Base-by-base conservation (phyloP, 1,140 invertebrate genomes). In the Drosophila sechellia region DNA sequence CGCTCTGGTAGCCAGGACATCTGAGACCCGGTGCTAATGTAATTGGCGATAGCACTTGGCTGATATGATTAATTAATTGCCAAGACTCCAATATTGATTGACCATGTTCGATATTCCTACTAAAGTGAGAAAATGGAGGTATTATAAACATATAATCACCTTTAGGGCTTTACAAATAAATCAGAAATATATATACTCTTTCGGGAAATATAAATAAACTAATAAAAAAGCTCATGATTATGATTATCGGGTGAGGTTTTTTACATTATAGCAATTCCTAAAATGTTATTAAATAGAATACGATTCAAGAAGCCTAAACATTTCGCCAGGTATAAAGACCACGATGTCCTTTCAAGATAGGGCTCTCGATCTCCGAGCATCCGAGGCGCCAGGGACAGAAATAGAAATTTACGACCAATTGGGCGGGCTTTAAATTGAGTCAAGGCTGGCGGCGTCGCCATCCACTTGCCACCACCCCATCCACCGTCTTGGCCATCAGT, bases 371-470 rank as follows among this genome's bases (percentile, higher is more conserved):
- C 53, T 34, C 35, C 22, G 53, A 6, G 52, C 20, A n/a, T 37
- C 12, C n/a, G 6, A 27, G 31, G 12, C 12, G 34, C 37, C 45
- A 15, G 5, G 20, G 49, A 60, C 54, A 35, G 54, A 22, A 34
- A 50, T 59, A 40, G 31, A 70, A 59, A 71, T 71, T 72, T 52
- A 46, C 69, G 54, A 72, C 8, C 40, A 57, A 56, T 58, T 42
- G 46, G 65, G 45, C 52, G 59, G 59, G 74, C 57, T 74, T 83
- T 74, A 75, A 83, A 83, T 75, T 48, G 35, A 64, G 59, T 49
- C 78, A 81, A 76, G 78, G 77, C 69, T 58, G 37, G 25, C 22
- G 35, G 6, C 8, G 35, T n/a, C 34, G 34, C 11, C 35, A 20
- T n/a, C 35, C 37, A 4, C 59, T 25, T 10, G 12, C 13, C 55